Evolutionary conservation across 2,797 vertebrate species (phyloP), one percentile per base, ranked within the genome.

Genomic region (Antrozous pallidus): DNA sequence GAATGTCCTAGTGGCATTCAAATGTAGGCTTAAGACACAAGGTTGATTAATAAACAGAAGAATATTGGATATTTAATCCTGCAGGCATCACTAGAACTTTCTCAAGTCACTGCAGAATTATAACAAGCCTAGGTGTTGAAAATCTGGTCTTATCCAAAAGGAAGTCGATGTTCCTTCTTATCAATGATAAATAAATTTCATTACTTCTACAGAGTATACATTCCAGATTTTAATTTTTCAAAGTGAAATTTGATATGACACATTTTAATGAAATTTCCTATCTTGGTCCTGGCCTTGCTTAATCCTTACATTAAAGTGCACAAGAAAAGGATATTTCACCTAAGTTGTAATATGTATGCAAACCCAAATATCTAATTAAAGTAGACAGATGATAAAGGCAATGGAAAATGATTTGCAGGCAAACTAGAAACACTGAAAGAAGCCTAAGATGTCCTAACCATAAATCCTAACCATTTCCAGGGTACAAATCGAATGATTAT

Each of bases 181-280:
- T 69, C 56, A 10, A 0, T 67, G 79, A 26, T 49, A 91, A 94
- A 94, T 83, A 87, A 67, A 78, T 58, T 73, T 81, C n/a, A 85
- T 82, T 81, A 78, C 49, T 85, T 91, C n/a, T 87, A 90, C 33
- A 45, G 36, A 81, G 28, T 67, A 79, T 61, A 95, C 31, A 90
- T 42, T 85, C 69, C 87, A 78, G 45, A 94, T 77, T 94, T 96
- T 88, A 94, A 91, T 94, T 95, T 96, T 95, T 94, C 51, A 91
- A 92, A 86, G 56, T 85, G 18, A 95, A 95, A 94, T 78, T 78
- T 85, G 45, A 78, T 94, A 84, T 93, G 79, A 81, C n/a, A 94
- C 5, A 90, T 90, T 93, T 91, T 97, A 91, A 97, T 95, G 63
- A 94, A 91, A 84, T 94, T 79, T 87, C 83, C 95, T 94, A 65